phyloP scores from a whole-genome alignment of 2,113 vertebrate genomes.

The Benitochromis conjunctus region DNA sequence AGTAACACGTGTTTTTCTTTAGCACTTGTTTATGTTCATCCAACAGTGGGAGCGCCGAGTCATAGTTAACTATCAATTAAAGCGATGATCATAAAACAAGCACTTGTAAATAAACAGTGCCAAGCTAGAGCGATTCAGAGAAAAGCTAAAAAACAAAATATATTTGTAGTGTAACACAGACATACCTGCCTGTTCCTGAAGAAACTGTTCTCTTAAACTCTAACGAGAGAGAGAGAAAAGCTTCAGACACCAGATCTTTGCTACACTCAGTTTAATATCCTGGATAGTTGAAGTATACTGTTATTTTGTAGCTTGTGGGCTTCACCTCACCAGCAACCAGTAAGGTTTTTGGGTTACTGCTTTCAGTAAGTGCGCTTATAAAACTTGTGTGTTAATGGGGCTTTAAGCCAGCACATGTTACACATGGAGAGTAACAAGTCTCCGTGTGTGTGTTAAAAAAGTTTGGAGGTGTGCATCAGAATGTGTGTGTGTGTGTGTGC shows the following conservation, averaged over 20 bases:
- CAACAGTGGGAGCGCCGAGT: slow-evolving; percentile 63
- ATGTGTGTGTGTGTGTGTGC: slow-evolving; percentile 45
- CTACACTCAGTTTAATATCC: neutral
- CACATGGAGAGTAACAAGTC: slow-evolving; percentile 54
- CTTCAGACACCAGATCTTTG: neutral
- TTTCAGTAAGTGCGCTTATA: slow-evolving; percentile 48
- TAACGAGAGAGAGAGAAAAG: accelerated
- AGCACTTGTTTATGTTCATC: slow-evolving; percentile 75
- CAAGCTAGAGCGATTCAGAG: neutral
- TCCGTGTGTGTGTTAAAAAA: slow-evolving; percentile 49
- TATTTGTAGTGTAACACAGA: neutral
- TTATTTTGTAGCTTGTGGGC: neutral
- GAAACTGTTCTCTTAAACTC: neutral
- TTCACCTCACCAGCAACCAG: slow-evolving; percentile 12
- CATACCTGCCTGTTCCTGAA: neutral
- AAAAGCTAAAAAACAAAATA: neutral
- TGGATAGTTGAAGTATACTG: neutral
- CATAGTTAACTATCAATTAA: slow-evolving; percentile 72
- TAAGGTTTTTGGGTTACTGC: slow-evolving; percentile 31
- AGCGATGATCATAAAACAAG: slow-evolving; percentile 68
- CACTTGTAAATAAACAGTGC: slow-evolving; percentile 63
- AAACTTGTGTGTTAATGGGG: slow-evolving; percentile 53
- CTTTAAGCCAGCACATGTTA: slow-evolving; percentile 42
- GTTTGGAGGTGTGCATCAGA: slow-evolving; percentile 28
- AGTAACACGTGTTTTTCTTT: slow-evolving; percentile 71